phyloP scores from a whole-genome alignment of 2,113 vertebrate species.

The Labrus mixtus region DNA sequence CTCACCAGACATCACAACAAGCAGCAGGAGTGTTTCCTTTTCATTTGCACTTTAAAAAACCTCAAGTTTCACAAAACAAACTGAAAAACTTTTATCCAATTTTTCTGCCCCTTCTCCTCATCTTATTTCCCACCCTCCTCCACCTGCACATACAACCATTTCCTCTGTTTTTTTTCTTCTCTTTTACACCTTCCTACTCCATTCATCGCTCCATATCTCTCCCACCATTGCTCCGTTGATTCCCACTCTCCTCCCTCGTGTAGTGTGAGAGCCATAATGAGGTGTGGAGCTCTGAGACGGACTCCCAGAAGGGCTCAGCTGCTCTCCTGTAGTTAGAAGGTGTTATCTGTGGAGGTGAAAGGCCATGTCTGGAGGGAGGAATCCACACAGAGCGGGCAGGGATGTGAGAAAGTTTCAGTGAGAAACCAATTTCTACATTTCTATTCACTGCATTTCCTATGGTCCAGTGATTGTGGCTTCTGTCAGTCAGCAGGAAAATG shows the following conservation, averaged over 20 bases:
- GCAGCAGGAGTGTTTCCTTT: slow-evolving; percentile 34
- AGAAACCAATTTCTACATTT: slow-evolving; percentile 39
- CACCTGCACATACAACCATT: neutral
- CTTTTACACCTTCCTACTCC: neutral
- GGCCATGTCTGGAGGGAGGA: slow-evolving; percentile 41
- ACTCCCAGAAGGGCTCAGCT: slow-evolving; percentile 49
- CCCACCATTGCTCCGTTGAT: neutral
- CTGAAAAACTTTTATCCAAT: slow-evolving; percentile 17
- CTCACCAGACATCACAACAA: slow-evolving; percentile 62
- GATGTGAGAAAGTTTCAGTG: slow-evolving; percentile 34
- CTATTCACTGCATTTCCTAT: neutral
- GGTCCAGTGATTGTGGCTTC: neutral
- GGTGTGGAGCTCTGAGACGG: slow-evolving; percentile 18
- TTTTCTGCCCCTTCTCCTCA: neutral
- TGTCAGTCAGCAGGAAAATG: neutral
- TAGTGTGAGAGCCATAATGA: slow-evolving; percentile 30
- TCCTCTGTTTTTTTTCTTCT: slow-evolving; percentile 18
- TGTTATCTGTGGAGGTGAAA: slow-evolving; percentile 58
- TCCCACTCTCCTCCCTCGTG: slow-evolving; percentile 25
- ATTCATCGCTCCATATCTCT: neutral
- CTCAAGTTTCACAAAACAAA: slow-evolving; percentile 51
- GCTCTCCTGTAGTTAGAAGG: slow-evolving; percentile 47
- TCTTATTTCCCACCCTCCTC: slow-evolving; percentile 13
- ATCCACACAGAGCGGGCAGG: neutral
- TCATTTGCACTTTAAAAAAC: slow-evolving; percentile 50